These are phyloP conservation scores for Anser cygnoides DNA, from an alignment of 2,113 vertebrate species.

Conservation along the genomic window DNA sequence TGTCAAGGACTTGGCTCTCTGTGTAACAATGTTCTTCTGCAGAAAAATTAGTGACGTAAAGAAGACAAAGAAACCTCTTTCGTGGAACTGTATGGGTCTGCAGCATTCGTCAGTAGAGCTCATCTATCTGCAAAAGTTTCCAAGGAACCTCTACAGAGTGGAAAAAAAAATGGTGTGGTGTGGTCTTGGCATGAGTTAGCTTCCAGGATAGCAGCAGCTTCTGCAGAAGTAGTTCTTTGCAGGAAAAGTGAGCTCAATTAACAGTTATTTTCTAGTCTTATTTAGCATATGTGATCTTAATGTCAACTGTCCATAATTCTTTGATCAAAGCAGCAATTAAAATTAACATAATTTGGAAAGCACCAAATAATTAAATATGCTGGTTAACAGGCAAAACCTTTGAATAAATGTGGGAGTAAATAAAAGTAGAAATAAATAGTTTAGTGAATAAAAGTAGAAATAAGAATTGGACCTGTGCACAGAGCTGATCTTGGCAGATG, in stretches of 20 bases:
- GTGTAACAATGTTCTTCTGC: neutral
- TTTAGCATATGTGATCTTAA: neutral
- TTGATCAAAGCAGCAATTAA: neutral
- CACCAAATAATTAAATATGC: neutral
- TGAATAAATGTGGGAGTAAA: neutral
- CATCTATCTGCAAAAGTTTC: neutral
- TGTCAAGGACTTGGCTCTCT: neutral
- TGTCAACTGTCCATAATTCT: neutral
- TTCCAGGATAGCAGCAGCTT: neutral
- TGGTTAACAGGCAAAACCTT: neutral
- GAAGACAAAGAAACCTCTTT: fast-evolving
- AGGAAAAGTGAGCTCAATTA: neutral
- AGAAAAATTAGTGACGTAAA: neutral
- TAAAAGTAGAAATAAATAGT: too few species aligned
- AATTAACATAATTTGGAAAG: neutral
- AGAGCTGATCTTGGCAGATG: neutral
- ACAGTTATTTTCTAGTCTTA: neutral
- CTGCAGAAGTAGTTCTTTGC: neutral
- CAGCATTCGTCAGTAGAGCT: neutral
- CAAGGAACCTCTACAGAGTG: neutral
- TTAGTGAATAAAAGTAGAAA: neutral
- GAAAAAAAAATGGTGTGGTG: neutral
- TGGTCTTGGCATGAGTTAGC: neutral
- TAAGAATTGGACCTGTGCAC: neutral
- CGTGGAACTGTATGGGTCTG: neutral